Conservation (phyloP, 2,888 invertebrate genomes). For the Lagria hirta region DNA sequence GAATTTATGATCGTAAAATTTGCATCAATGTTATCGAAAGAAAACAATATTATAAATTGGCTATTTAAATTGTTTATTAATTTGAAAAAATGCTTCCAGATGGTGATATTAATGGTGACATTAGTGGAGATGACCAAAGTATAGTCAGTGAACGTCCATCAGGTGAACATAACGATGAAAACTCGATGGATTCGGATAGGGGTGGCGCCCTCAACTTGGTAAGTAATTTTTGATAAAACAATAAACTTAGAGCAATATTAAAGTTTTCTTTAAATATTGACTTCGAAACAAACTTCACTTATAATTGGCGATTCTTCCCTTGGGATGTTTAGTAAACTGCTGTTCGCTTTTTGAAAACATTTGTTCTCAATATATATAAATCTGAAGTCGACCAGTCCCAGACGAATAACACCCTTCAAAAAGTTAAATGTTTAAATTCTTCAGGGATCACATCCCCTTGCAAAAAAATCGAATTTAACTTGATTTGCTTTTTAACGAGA, state of each 20-base stretch:
- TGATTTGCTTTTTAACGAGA: constrained; percentile 24
- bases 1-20: constrained; percentile 39
- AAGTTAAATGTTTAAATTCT: constrained; percentile 56
- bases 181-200: constrained; percentile 66
- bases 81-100: constrained; percentile 56
- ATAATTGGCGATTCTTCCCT: constrained; percentile 40
- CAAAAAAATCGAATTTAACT: constrained; percentile 37
- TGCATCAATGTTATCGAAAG: constrained; percentile 28
- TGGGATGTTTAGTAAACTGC: constrained; percentile 42
- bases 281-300: constrained; percentile 25
- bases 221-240: constrained; percentile 41
- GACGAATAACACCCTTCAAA: constrained; percentile 42
- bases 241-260: constrained; percentile 30
- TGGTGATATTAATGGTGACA: constrained; percentile 63
- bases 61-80: constrained; percentile 8
- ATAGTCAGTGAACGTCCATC: constrained; percentile 61
- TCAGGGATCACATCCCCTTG: constrained; percentile 44
- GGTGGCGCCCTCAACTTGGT: constrained; percentile 65
- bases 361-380: constrained; percentile 48
- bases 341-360: constrained; percentile 46
- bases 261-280: constrained; percentile 43
- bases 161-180: constrained; percentile 61
- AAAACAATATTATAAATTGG: constrained; percentile 8
- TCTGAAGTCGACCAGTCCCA: constrained; percentile 46
- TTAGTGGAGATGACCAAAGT: constrained; percentile 65